Evolutionary conservation across 2,797 vertebrate genomes (phyloP).

Genomic region (Diceros bicornis): DNA sequence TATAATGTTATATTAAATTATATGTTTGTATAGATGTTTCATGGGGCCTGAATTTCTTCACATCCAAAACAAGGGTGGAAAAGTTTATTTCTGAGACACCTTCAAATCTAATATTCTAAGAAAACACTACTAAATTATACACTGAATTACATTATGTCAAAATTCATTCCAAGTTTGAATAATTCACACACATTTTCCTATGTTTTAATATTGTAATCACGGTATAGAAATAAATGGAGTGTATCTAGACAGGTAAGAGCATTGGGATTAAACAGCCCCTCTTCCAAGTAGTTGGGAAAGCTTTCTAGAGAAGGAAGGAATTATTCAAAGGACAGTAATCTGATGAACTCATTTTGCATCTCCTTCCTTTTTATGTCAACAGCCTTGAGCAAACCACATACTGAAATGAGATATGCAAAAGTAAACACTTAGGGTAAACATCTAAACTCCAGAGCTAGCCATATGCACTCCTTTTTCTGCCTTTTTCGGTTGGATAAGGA

Average conservation of each 20-base stretch:
- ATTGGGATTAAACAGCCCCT: not conserved
- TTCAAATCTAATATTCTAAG: slow-evolving; percentile 53
- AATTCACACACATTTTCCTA: slow-evolving; percentile 25
- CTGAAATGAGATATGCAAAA: not conserved
- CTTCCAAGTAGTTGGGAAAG: slow-evolving; percentile 24
- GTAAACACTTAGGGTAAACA: not conserved
- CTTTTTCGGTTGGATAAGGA: not conserved
- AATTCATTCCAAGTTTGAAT: slow-evolving; percentile 36
- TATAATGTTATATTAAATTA: not conserved
- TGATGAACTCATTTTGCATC: not conserved
- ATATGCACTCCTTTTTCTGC: not conserved
- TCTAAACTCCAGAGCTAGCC: not conserved
- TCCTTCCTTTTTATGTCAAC: not conserved
- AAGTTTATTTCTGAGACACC: slow-evolving; percentile 9
- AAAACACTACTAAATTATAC: not conserved
- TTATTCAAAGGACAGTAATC: slow-evolving; percentile 15
- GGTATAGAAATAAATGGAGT: not conserved
- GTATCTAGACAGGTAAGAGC: not conserved
- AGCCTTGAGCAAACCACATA: not conserved
- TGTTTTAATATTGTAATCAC: not conserved
- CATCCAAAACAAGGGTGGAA: slow-evolving; percentile 20
- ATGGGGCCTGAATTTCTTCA: slow-evolving; percentile 44
- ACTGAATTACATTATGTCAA: slow-evolving; percentile 52
- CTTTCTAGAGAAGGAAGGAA: slow-evolving; percentile 40
- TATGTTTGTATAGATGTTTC: not conserved